Evolutionary conservation across 2,113 vertebrate species (phyloP).

Genomic region (Brevimyrus niger): DNA sequence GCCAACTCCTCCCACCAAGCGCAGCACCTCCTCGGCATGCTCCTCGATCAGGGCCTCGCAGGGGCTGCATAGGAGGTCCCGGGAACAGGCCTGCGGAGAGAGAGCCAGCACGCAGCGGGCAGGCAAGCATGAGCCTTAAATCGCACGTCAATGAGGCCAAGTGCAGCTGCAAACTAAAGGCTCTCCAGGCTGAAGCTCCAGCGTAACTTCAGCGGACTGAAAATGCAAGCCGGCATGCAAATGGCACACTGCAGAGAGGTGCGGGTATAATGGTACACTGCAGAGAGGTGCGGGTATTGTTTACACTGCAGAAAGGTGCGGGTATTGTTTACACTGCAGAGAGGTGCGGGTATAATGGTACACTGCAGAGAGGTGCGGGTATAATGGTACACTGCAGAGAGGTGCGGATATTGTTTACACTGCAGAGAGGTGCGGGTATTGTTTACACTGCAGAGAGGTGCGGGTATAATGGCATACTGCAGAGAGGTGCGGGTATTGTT

Average conservation of each 20-base stretch:
- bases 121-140: background rate
- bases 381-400: background rate
- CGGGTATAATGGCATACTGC: background rate
- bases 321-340: slow-evolving; percentile 59
- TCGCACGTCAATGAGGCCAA: background rate
- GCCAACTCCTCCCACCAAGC: slow-evolving; percentile 81
- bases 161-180: background rate
- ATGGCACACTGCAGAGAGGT: no score
- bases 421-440: background rate
- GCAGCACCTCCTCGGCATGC: slow-evolving; percentile 77
- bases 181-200: background rate
- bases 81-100: slow-evolving; percentile 61
- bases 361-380: background rate
- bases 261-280: no score
- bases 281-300: slow-evolving; percentile 30
- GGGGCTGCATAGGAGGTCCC: slow-evolving; percentile 45
- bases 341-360: background rate
- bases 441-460: slow-evolving; percentile 58
- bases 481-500: background rate
- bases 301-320: slow-evolving; percentile 52
- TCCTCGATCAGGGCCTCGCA: slow-evolving; percentile 73
- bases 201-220: background rate
- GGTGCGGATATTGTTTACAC: slow-evolving; percentile 58
- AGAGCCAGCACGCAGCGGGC: background rate
- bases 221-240: background rate